A percentile compares a stretch with the other conserved stretches of the same genome.
Evolutionary conservation across 1,140 invertebrate genomes (phyloP).

Genomic region (Anastatus disparis): DNA sequence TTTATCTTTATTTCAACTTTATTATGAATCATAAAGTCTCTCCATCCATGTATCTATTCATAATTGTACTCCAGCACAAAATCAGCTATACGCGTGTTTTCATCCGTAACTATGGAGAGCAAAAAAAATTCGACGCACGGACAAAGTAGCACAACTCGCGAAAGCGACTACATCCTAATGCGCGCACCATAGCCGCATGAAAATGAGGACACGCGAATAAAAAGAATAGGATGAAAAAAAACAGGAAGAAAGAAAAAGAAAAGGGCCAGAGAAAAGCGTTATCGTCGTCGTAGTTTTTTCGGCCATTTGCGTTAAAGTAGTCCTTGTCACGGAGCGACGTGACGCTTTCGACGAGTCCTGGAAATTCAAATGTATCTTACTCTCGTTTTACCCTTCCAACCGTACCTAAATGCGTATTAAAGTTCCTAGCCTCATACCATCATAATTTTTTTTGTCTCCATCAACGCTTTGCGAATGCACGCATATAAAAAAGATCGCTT

Average conservation of each 20-base stretch:
- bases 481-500: too few species aligned
- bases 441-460: conserved; percentile 21
- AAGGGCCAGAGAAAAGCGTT: neutral
- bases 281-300: neutral
- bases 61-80: too few species aligned
- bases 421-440: too few species aligned
- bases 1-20: too few species aligned
- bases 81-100: too few species aligned
- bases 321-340: neutral
- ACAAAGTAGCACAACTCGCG: neutral
- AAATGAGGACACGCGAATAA: conserved; percentile 43
- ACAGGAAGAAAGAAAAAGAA: neutral
- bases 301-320: neutral
- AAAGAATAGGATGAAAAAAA: too few species aligned
- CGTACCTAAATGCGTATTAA: neutral
- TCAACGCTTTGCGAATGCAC: neutral
- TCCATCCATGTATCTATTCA: too few species aligned
- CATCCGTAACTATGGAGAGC: too few species aligned
- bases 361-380: conserved; percentile 32
- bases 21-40: too few species aligned
- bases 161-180: conserved; percentile 54
- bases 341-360: neutral
- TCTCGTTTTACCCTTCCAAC: conserved; percentile 9
- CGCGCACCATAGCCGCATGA: conserved; percentile 27
- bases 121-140: conserved; percentile 9